phyloP scores from a whole-genome alignment of 2,888 invertebrate genomes.

The Tachina fera region DNA sequence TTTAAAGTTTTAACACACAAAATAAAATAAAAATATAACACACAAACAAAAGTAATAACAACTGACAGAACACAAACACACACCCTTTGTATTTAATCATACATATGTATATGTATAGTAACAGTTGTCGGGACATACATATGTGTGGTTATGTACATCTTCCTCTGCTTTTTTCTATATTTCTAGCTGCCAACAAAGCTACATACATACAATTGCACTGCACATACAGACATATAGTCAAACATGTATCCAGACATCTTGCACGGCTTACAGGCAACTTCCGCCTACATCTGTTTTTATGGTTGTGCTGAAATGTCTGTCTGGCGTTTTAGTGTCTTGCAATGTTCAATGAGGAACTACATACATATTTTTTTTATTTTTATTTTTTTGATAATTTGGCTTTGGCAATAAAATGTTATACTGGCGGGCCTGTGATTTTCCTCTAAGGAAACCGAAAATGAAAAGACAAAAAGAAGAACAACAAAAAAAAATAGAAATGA shows the following conservation, averaged over 20 bases:
- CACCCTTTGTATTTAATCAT: neutral
- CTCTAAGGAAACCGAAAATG: constrained; percentile 45
- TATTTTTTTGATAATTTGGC: constrained; percentile 39
- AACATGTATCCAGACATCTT: constrained; percentile 38
- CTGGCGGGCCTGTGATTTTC: constrained; percentile 3
- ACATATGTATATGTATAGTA: constrained; percentile 37
- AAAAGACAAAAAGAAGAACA: neutral
- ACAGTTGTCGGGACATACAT: constrained; percentile 62
- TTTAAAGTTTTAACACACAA: constrained; percentile 56
- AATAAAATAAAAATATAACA: neutral
- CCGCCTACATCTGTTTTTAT: constrained; percentile 62
- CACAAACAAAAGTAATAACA: constrained; percentile 38
- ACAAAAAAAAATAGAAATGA: constrained; percentile 17
- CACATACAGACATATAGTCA: neutral
- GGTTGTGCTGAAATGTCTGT: constrained; percentile 25
- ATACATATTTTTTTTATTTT: constrained; percentile 2
- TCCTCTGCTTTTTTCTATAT: constrained; percentile 35
- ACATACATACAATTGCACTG: neutral
- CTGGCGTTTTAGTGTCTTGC: constrained; percentile 31
- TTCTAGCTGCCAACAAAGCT: constrained; percentile 27
- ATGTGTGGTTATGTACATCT: constrained; percentile 63
- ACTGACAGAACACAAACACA: constrained; percentile 16
- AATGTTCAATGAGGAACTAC: constrained; percentile 31
- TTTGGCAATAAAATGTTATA: constrained; percentile 47
- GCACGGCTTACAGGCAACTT: constrained; percentile 62